Conservation (phyloP, 2,113 vertebrate species). For the Coracopsis vasa region DNA sequence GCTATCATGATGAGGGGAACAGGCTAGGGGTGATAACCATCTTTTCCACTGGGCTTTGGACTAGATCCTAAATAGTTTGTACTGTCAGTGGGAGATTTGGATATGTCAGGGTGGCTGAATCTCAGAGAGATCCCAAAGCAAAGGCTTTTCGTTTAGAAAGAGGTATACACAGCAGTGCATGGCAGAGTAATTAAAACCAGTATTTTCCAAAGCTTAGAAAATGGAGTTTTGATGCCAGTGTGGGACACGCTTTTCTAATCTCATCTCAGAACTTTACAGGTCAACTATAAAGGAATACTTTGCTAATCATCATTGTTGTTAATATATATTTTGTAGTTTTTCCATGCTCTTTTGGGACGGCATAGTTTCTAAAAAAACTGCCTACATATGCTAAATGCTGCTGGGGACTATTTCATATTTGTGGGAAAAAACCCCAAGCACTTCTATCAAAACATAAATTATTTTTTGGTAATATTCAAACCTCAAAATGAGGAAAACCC, state of each 20-base stretch:
- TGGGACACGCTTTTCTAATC: not conserved
- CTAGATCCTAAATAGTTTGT: slow-evolving; percentile 14
- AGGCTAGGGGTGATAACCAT: not conserved
- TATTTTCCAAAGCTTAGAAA: slow-evolving; percentile 19
- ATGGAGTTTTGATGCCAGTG: not conserved
- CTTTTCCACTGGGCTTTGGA: not conserved
- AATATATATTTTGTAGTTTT: not conserved
- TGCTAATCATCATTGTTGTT: not conserved
- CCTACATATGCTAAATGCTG: not conserved
- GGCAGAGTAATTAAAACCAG: not conserved
- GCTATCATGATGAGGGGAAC: not conserved
- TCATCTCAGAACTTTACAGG: not conserved
- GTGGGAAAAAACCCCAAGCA: not conserved
- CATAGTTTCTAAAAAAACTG: not conserved
- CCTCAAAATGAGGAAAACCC: not conserved
- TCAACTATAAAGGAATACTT: not conserved
- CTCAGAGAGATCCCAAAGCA: not conserved
- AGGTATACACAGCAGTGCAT: not conserved
- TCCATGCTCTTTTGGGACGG: not conserved
- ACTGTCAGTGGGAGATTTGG: not conserved
- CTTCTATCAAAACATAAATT: not conserved
- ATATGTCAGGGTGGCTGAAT: not conserved
- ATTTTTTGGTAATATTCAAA: not conserved
- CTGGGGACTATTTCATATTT: not conserved
- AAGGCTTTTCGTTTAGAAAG: not conserved